Evolutionary conservation across 1,140 invertebrate species (phyloP), one percentile per base, ranked within the genome.

Genomic region (Drosophila pachea): DNA sequence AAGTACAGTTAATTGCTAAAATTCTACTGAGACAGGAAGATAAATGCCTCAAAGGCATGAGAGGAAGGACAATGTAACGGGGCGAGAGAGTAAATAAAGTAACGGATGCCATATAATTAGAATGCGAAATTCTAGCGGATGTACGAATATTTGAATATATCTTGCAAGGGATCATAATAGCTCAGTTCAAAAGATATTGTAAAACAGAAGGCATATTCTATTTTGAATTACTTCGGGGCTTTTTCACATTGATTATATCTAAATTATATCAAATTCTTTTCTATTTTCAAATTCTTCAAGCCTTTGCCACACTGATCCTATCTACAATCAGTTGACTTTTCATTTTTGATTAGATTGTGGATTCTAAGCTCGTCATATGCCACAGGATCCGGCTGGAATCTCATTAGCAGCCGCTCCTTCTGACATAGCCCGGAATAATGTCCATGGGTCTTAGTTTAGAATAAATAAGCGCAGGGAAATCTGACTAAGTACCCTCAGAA

Each of bases 1-100:
- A 50, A 73, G 45, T 45, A 33, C 31, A 61, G 29, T 73, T 68
- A 73, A 75, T 68, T 75, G 59, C 54, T 53, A 66, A 36, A 47
- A 48, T 54, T 8, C 35, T 42, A 40, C 22, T 36, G 38, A 48
- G 33, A 38, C 14, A 9, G 7, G 7, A 50, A 11, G 32, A 40
- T 29, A 29, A 7, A 47, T 49, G 29, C 5, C 9, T 4, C 4
- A n/a, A n/a, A 2, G 7, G 5, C 22, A 22, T 22, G 22, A 4
- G n/a, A 12, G 7, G 1, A 50, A n/a, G 7, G 5, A 7, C 0
- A 11, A 6, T 5, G 42, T 29, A 12, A 16, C 7, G 11, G 16
- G 9, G 5, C 6, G 16, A 40, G n/a, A 12, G 11, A 52, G 49
- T 52, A 52, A 52, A 52, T 35, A 52, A 52, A 52, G 31, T 5